Evolutionary conservation across 2,113 vertebrate genomes (phyloP), one percentile per base, ranked within the genome.

Genomic region (Mustelus asterias): DNA sequence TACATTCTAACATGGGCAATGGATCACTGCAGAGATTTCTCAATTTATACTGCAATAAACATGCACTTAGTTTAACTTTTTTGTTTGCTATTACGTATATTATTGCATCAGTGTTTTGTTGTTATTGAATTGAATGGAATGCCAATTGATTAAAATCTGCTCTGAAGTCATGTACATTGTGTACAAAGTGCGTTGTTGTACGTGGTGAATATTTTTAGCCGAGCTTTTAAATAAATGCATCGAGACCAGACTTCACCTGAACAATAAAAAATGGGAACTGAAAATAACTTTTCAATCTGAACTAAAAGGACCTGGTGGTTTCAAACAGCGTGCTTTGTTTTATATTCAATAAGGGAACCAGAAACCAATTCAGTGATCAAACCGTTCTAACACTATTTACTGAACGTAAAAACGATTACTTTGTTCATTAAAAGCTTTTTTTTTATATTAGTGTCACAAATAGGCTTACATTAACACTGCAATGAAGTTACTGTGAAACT

Each of bases 61-160:
- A 41, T 41, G 78, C 88, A 60, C 88, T 70, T 14, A 89, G 29
- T 26, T 44, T 48, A 29, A 65, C 13, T 18, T 65, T 92, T 63
- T 93, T 65, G 58, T n/a, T 37, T 65, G 24, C 2, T 93, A 16
- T 41, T 94, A 69, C 44, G n/a, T 69, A 26, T 67, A 6, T 60
- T 93, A 93, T 65, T 93, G 26, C 60, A 65, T 65, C 58, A 93
- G 63, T 44, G 54, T n/a, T 22, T 22, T 69, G n/a, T 9, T 65
- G 65, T 14, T 69, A 69, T n/a, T 94, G 65, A 94, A 24, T 44
- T 94, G 37, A 94, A 94, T 58, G 58, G n/a, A 65, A 67, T 94
- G 37, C 37, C 22, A 94, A 16, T 48, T 94, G 65, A 44, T 70
- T 58, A 44, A 67, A 90, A 60, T 60, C 29, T 90, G 88, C 2